A percentile compares a stretch with the other conserved stretches of the same genome.
These are phyloP conservation scores for Coregonus suidteri DNA, from an alignment of 2,797 vertebrate genomes.

Conservation along the genomic window DNA sequence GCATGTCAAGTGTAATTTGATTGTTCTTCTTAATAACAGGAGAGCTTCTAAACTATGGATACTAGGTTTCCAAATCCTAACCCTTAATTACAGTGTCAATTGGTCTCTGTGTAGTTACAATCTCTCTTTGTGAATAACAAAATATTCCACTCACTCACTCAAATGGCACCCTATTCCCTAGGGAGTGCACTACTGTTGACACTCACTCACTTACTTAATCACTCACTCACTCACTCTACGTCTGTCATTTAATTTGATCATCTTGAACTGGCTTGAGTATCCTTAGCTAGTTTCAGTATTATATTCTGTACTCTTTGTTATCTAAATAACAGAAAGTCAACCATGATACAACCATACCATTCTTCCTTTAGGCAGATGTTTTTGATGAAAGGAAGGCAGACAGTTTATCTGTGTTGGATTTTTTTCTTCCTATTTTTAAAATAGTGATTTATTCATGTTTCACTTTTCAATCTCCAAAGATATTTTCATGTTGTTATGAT, in stretches of 20 bases:
- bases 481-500: conserved; percentile 45
- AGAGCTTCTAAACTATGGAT: conserved; percentile 32
- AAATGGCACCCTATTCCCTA: conserved; percentile 21
- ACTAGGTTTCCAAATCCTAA: conserved; percentile 26
- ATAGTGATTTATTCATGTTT: conserved; percentile 65
- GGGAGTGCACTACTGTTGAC: neutral
- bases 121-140: neutral
- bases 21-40: conserved; percentile 40
- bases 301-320: neutral
- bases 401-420: neutral
- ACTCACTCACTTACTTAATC: neutral
- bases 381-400: neutral
- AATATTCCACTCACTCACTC: neutral
- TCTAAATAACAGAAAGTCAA: neutral
- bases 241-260: neutral
- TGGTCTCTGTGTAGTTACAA: neutral
- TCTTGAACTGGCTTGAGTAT: neutral
- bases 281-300: neutral
- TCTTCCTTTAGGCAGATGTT: neutral
- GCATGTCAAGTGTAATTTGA: conserved; percentile 49
- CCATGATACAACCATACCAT: neutral
- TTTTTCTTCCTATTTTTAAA: conserved; percentile 39
- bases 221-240: neutral
- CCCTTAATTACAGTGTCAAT: conserved; percentile 34
- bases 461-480: conserved; percentile 38